A percentile compares a stretch with the other conserved stretches of the same genome.
These are phyloP conservation scores for Exocentrus adspersus DNA, from an alignment of 2,888 invertebrate genomes.

Conservation along the genomic window DNA sequence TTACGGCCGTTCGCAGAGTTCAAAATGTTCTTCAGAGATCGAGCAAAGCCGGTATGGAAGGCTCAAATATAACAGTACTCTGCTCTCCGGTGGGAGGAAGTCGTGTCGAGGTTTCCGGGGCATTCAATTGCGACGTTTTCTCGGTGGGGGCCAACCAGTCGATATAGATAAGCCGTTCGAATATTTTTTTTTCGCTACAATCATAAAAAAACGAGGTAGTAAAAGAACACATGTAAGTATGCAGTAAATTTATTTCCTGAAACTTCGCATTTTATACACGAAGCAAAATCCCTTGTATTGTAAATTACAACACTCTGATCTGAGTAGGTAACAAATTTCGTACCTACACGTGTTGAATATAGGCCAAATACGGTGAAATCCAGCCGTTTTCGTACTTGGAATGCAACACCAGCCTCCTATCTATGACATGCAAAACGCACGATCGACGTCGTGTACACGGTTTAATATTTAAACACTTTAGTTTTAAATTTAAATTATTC, in stretches of 20 bases:
- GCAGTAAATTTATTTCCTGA: too few species aligned
- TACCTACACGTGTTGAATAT: background rate
- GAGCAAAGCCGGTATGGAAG: conserved; percentile 13
- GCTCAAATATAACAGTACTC: conserved; percentile 14
- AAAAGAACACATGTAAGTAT: too few species aligned
- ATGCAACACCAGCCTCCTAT: background rate
- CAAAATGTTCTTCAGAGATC: conserved; percentile 27
- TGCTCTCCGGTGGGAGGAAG: conserved; percentile 20
- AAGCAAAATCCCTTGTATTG: too few species aligned
- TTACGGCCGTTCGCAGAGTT: conserved; percentile 12
- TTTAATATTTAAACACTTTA: too few species aligned
- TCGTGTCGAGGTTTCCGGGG: conserved; percentile 23
- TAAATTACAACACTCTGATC: too few species aligned
- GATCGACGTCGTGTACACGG: too few species aligned
- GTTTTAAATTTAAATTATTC: background rate
- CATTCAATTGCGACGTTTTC: conserved; percentile 14
- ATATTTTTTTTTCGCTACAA: too few species aligned
- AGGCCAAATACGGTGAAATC: conserved; percentile 11
- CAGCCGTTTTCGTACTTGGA: background rate
- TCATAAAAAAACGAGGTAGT: too few species aligned
- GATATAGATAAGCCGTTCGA: too few species aligned
- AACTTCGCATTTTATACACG: too few species aligned
- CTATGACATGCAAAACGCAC: too few species aligned
- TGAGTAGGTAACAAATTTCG: background rate
- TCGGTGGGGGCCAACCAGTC: background rate